Evolutionary conservation across 2,797 vertebrate species (phyloP).

Genomic region (Sciaenops ocellatus): DNA sequence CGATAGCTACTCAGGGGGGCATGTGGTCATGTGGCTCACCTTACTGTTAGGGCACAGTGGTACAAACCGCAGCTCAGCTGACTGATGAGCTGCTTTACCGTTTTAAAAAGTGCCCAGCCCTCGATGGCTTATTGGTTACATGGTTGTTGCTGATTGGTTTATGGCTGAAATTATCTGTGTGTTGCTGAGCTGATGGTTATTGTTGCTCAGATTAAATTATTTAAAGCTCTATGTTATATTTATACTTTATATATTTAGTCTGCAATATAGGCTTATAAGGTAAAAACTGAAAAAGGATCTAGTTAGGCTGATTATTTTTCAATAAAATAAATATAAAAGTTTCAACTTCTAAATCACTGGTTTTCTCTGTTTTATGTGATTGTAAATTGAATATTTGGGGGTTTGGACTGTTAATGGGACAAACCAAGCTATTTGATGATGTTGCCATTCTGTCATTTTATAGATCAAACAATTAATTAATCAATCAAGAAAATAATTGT

Average conservation of each 20-base stretch:
- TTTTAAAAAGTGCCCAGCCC: slow-evolving; percentile 20
- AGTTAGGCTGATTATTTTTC: background rate
- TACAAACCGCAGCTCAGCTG: slow-evolving; percentile 58
- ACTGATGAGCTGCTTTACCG: slow-evolving; percentile 36
- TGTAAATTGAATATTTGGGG: background rate
- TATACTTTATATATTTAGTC: slow-evolving; percentile 17
- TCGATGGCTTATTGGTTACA: slow-evolving; percentile 15
- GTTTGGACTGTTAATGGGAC: background rate
- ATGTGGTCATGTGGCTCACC: slow-evolving; percentile 61
- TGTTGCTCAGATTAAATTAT: slow-evolving; percentile 32
- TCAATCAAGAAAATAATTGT: background rate
- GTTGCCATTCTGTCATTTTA: background rate
- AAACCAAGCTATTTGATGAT: background rate
- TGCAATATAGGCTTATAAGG: background rate
- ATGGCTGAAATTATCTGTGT: slow-evolving; percentile 34
- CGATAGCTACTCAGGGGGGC: slow-evolving; percentile 24
- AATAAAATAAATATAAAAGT: no score
- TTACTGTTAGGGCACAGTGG: slow-evolving; percentile 52
- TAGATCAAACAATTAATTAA: background rate
- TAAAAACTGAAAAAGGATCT: background rate
- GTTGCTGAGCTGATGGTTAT: slow-evolving; percentile 30
- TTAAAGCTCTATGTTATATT: slow-evolving; percentile 17
- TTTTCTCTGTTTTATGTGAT: background rate
- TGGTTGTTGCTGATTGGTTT: slow-evolving; percentile 32
- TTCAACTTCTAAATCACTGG: background rate